These are phyloP conservation scores for Drosophila bocki DNA, from an alignment of 1,140 invertebrate genomes.

Conservation along the genomic window DNA sequence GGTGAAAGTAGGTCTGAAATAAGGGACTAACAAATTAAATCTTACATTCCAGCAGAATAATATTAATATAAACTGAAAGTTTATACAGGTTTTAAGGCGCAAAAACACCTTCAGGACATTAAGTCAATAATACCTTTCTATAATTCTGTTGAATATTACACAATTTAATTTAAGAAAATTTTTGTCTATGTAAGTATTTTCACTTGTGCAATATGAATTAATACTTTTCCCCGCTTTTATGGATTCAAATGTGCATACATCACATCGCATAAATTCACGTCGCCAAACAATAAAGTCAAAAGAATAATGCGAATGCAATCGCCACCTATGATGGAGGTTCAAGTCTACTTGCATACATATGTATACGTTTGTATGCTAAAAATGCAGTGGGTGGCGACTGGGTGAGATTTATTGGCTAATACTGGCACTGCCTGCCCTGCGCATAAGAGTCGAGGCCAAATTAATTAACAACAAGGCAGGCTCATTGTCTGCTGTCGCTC, in stretches of 20 bases:
- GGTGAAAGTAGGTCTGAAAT: not conserved
- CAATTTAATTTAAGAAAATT: not conserved
- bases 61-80: not conserved
- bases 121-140: too few species aligned
- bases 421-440: slow-evolving; percentile 38
- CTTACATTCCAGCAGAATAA: not conserved
- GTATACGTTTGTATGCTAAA: not conserved
- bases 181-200: too few species aligned
- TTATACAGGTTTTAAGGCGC: not conserved
- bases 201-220: too few species aligned
- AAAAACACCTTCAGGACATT: too few species aligned
- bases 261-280: slow-evolving; percentile 15
- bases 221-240: not conserved
- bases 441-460: slow-evolving; percentile 60
- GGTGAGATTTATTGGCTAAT: slow-evolving; percentile 68
- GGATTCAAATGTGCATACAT: slow-evolving; percentile 5
- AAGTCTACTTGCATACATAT: not conserved
- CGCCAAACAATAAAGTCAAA: slow-evolving; percentile 18
- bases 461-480: slow-evolving; percentile 74
- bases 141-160: not conserved
- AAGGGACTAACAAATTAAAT: too few species aligned
- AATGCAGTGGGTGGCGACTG: slow-evolving; percentile 3
- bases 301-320: slow-evolving; percentile 30
- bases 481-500: slow-evolving; percentile 29
- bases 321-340: slow-evolving; percentile 1